Evolutionary conservation across 1,140 invertebrate genomes (phyloP).

Genomic region (Portunus trituberculatus): DNA sequence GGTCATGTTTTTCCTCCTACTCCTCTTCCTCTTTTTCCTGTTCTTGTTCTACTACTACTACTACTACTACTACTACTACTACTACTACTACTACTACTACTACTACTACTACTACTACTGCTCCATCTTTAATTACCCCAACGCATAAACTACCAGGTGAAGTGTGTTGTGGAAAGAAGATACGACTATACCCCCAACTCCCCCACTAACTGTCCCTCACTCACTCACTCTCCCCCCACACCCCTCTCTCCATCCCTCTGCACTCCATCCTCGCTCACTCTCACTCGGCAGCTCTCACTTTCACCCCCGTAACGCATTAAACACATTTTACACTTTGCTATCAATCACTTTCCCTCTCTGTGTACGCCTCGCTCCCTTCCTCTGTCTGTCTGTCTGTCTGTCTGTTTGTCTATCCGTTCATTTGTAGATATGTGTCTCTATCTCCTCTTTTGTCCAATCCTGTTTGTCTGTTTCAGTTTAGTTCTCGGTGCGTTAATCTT

Average conservation of each 20-base stretch:
- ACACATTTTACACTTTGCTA: background rate
- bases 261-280: background rate
- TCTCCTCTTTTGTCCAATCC: no score
- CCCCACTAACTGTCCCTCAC: background rate
- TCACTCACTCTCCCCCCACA: background rate
- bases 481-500: background rate
- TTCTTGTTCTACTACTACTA: background rate
- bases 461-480: background rate
- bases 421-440: no score
- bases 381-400: background rate
- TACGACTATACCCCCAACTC: no score
- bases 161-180: no score
- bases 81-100: background rate
- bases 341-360: conserved; percentile 26
- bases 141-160: no score
- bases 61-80: background rate
- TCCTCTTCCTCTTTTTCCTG: background rate
- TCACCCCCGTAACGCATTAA: conserved; percentile 30
- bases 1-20: background rate
- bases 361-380: background rate
- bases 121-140: background rate
- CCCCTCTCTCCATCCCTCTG: background rate
- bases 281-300: conserved; percentile 7
- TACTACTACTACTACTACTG: background rate
- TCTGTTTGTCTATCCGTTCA: background rate